phyloP scores from a whole-genome alignment of 2,797 vertebrate species.

The Anas acuta region DNA sequence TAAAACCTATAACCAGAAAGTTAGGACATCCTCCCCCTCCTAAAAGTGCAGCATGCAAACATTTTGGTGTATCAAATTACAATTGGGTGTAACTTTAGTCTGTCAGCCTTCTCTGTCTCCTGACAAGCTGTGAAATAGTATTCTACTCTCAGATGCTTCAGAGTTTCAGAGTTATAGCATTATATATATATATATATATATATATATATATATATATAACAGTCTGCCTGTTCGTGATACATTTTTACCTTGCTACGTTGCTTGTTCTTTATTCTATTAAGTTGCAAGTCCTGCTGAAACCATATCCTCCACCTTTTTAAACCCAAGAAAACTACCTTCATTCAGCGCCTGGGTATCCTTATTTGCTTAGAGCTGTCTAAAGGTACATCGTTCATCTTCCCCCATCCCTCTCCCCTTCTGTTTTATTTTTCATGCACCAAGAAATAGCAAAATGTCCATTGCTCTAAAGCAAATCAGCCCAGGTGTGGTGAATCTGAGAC shows the following conservation, averaged over 20 bases:
- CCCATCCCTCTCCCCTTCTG: too few species aligned
- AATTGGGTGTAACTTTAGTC: not conserved
- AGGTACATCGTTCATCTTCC: not conserved
- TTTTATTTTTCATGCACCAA: not conserved
- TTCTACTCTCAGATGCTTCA: not conserved
- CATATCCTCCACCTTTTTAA: not conserved
- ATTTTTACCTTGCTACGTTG: not conserved
- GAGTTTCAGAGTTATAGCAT: not conserved
- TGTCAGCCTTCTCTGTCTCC: not conserved
- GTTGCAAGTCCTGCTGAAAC: not conserved
- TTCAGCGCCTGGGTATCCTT: not conserved
- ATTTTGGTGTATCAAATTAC: not conserved
- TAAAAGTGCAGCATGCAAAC: fast-evolving
- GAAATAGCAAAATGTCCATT: not conserved
- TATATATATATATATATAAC: not conserved
- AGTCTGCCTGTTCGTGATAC: not conserved
- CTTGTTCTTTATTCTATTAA: not conserved
- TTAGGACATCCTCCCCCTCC: not conserved
- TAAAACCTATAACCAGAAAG: not conserved
- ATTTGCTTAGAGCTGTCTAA: not conserved
- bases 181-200: too few species aligned
- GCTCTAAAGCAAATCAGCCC: not conserved
- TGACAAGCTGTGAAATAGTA: not conserved
- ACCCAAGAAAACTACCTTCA: not conserved
- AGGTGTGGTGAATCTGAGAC: not conserved